Conservation (phyloP, 2,113 vertebrate genomes). For the Acrocephalus kingi region DNA sequence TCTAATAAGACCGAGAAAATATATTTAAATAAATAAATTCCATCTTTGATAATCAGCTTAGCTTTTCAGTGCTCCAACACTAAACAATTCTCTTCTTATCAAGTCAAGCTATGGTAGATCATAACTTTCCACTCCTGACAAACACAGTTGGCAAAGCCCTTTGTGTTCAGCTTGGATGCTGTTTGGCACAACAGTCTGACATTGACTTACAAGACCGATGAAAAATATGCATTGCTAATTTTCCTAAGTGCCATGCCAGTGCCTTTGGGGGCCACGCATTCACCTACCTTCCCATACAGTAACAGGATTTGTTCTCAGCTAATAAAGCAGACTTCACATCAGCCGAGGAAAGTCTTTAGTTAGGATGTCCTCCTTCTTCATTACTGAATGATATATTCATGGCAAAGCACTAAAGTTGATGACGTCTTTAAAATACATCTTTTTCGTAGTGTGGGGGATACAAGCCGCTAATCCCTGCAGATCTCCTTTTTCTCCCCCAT, state of each 20-base stretch:
- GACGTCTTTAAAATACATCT: constrained; percentile 21
- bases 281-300: not conserved
- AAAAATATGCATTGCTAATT: constrained; percentile 58
- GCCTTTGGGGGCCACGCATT: not conserved
- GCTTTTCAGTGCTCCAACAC: not conserved
- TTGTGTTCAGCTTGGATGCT: constrained; percentile 7
- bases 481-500: constrained; percentile 71
- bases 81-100: not conserved
- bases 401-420: not conserved
- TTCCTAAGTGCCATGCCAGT: constrained; percentile 32
- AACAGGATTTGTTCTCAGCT: constrained; percentile 12
- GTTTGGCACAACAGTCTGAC: constrained; percentile 35
- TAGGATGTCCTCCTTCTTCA: not conserved
- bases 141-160: not conserved
- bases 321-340: constrained; percentile 2
- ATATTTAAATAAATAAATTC: not conserved
- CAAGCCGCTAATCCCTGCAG: constrained; percentile 73
- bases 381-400: not conserved
- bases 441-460: constrained; percentile 30
- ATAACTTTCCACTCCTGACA: not conserved
- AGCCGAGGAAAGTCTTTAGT: not conserved
- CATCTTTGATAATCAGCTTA: not conserved
- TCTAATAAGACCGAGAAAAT: not conserved
- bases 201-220: not conserved
- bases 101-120: not conserved